Evolutionary conservation across 2,888 invertebrate genomes (phyloP).

Genomic region (Sericinus montela): DNA sequence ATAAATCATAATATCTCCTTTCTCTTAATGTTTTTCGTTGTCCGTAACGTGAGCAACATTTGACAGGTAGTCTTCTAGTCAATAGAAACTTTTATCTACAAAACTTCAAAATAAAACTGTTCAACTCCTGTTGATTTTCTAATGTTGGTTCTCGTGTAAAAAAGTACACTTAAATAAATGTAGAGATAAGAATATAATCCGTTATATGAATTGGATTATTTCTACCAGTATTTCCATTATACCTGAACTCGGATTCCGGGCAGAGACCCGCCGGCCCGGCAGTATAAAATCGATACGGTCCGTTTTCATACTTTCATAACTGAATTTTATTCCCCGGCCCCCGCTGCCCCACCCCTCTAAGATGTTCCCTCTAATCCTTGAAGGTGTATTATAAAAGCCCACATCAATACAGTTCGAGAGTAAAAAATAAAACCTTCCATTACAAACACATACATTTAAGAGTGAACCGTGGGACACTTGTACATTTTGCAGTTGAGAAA

Average conservation of each 20-base stretch:
- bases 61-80: too few relatives aligned
- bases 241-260: neutral
- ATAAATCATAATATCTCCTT: too few relatives aligned
- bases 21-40: too few relatives aligned
- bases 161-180: neutral
- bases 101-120: too few relatives aligned
- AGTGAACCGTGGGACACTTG: neutral
- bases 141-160: too few relatives aligned
- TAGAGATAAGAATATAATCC: too few relatives aligned
- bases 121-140: too few relatives aligned
- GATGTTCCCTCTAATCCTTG: conserved; percentile 25
- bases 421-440: conserved; percentile 25
- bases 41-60: too few relatives aligned
- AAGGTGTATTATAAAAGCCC: conserved; percentile 21
- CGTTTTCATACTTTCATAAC: conserved; percentile 48
- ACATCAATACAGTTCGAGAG: conserved; percentile 16
- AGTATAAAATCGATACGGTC: conserved; percentile 41
- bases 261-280: conserved; percentile 4
- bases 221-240: neutral
- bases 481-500: too few relatives aligned
- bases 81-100: too few relatives aligned
- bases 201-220: neutral
- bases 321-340: conserved; percentile 31
- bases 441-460: conserved; percentile 5
- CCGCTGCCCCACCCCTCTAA: conserved; percentile 14